Percentiles rank a stretch among this genome's conserved stretches.
Conservation (phyloP, 2,113 vertebrate species). For the Dendropsophus ebraccatus region DNA sequence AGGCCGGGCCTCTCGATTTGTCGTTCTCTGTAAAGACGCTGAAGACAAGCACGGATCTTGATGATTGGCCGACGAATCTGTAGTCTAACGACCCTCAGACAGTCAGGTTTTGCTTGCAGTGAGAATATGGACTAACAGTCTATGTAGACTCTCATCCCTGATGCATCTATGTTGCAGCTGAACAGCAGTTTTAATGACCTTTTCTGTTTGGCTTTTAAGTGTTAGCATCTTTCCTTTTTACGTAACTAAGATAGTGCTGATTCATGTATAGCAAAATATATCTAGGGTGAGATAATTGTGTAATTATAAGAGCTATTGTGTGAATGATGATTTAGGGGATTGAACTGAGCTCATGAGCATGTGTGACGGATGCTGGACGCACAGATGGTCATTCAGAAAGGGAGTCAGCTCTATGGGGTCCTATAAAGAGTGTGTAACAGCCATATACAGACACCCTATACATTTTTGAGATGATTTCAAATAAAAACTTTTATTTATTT, state of each 20-base stretch:
- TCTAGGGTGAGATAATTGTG: background rate
- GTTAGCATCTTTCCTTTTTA: background rate
- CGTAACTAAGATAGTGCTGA: background rate
- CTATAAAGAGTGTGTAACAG: background rate
- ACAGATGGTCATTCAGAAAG: background rate
- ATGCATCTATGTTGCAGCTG: background rate
- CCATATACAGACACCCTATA: background rate
- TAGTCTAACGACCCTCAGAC: too few relatives aligned
- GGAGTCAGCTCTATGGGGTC: too few relatives aligned
- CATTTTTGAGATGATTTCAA: too few relatives aligned
- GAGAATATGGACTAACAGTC: background rate
- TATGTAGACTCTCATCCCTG: background rate
- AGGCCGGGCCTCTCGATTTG: too few relatives aligned
- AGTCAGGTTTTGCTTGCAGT: background rate
- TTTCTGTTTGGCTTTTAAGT: background rate
- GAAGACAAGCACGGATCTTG: too few relatives aligned
- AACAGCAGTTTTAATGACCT: background rate
- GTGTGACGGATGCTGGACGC: background rate
- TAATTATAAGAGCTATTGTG: background rate
- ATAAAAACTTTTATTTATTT: too few relatives aligned
- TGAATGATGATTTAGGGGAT: background rate
- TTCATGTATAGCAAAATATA: background rate
- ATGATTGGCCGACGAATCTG: too few relatives aligned
- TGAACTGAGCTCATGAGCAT: background rate
- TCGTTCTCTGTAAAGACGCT: too few relatives aligned